Evolutionary conservation across 2,113 vertebrate species (phyloP).

Genomic region (Centropristis striata): DNA sequence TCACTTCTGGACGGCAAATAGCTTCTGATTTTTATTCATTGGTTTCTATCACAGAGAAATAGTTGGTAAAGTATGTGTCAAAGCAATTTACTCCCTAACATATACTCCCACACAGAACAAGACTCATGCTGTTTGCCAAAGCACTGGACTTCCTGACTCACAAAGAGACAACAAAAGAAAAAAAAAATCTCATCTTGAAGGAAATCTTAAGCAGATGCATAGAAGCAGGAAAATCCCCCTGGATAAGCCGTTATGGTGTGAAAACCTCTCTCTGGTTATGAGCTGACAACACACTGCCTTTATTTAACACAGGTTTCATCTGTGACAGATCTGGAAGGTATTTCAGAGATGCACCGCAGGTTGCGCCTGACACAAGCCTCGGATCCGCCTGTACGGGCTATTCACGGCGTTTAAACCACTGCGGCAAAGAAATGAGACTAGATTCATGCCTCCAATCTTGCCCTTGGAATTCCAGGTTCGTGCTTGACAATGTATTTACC

Average conservation of each 20-base stretch:
- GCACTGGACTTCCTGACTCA: conserved; percentile 76
- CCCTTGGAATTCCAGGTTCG: conserved; percentile 38
- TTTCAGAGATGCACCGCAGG: conserved; percentile 53
- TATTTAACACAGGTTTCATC: conserved; percentile 72
- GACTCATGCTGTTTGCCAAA: conserved; percentile 69
- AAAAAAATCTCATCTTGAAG: conserved; percentile 69
- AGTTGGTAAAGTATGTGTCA: conserved; percentile 81
- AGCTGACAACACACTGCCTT: conserved; percentile 64
- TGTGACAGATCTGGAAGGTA: conserved; percentile 68
- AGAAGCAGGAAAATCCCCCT: conserved; percentile 63
- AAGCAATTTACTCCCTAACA: conserved; percentile 79
- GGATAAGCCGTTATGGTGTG: conserved; percentile 62
- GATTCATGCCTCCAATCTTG: conserved; percentile 26
- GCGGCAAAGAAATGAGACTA: conserved; percentile 41
- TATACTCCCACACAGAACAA: conserved; percentile 66
- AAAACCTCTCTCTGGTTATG: conserved; percentile 70
- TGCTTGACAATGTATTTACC: conserved; percentile 49
- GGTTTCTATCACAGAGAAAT: conserved; percentile 85
- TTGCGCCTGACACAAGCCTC: conserved; percentile 32
- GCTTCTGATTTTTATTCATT: conserved; percentile 90
- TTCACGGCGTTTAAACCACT: conserved; percentile 59
- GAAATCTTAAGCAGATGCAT: conserved; percentile 71
- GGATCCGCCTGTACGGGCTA: conserved; percentile 37
- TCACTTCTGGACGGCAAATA: conserved; percentile 81
- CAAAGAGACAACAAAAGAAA: conserved; percentile 55